Evolutionary conservation across 2,113 vertebrate species (phyloP), one percentile per base, ranked within the genome.

Genomic region (Nanorana parkeri): DNA sequence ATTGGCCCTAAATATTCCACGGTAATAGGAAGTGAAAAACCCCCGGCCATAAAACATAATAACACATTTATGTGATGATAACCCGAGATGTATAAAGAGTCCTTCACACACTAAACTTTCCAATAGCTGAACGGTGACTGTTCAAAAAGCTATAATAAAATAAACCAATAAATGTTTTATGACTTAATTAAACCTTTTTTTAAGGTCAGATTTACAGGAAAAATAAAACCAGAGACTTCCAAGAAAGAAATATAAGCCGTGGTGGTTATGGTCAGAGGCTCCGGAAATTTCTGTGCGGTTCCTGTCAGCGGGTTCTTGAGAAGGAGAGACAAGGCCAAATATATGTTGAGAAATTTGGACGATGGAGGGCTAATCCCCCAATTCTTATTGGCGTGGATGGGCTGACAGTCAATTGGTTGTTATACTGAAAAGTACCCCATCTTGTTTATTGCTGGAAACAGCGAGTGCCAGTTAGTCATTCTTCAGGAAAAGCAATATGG

Each of bases 161-260:
- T 63, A 63, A 63, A 63, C 60, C 60, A 63, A 63, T 63, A 63
- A 63, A 63, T 15, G 23, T 63, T 63, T 63, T 63, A 63, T 24
- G 21, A 63, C 60, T 24, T 63, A 26, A 63, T 63, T 24, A 63
- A 63, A 23, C 60, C 21, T 11, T 63, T 21, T n/a, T 52, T 52
- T 23, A 23, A 69, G 36, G 67, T 51, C 41, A 52, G 67, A 17
- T 23, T 52, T 69, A 69, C 21, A 2, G 67, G 41, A 51, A 63
- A 69, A 16, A 5, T 52, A 15, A 17, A 69, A 69, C 41, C 67
- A 24, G 16, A 13, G 16, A 69, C 32, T 69, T 21, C 67, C 19
- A 52, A 17, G 41, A 63, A 63, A 26, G 60, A 63, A 24, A 24
- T 21, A 63, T 15, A 63, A 63, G 41, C 60, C 60, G 3, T 4